phyloP scores from a whole-genome alignment of 2,113 vertebrate genomes.

The Antechinus stuartii region DNA sequence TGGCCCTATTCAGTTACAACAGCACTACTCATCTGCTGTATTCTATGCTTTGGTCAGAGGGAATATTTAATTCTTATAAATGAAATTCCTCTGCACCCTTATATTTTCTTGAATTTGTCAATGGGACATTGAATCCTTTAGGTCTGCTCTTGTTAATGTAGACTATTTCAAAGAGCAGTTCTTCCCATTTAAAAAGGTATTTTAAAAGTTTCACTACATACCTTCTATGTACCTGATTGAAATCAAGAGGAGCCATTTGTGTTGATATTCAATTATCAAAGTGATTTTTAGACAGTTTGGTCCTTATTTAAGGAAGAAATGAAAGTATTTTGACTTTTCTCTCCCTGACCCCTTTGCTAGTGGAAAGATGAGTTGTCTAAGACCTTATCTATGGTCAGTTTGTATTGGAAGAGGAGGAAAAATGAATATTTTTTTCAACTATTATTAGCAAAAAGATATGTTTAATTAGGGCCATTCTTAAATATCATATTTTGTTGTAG shows the following conservation, averaged over 20 bases:
- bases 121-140: conserved; percentile 54
- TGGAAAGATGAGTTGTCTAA: conserved; percentile 62
- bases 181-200: conserved; percentile 22
- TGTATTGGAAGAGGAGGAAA: conserved; percentile 56
- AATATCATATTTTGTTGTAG: conserved; percentile 48
- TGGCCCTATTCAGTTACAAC: conserved; percentile 6
- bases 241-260: conserved; percentile 63
- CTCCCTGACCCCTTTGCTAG: conserved; percentile 70
- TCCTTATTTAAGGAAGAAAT: conserved; percentile 79
- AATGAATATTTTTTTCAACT: conserved; percentile 69
- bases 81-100: conserved; percentile 63
- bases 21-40: not conserved
- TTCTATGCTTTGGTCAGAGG: not conserved
- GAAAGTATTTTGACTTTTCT: conserved; percentile 75
- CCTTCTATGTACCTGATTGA: conserved; percentile 63
- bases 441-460: conserved; percentile 67
- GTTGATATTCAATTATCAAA: conserved; percentile 65
- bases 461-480: conserved; percentile 59
- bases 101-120: conserved; percentile 58
- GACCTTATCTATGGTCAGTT: conserved; percentile 65
- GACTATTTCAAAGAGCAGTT: conserved; percentile 59
- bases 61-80: conserved; percentile 42
- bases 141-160: conserved; percentile 58
- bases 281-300: conserved; percentile 77
- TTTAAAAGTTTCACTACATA: conserved; percentile 65